Percentiles rank a stretch among this genome's conserved stretches.
Evolutionary conservation across 2,797 vertebrate species (phyloP).

Genomic region (Sphenodon punctatus): DNA sequence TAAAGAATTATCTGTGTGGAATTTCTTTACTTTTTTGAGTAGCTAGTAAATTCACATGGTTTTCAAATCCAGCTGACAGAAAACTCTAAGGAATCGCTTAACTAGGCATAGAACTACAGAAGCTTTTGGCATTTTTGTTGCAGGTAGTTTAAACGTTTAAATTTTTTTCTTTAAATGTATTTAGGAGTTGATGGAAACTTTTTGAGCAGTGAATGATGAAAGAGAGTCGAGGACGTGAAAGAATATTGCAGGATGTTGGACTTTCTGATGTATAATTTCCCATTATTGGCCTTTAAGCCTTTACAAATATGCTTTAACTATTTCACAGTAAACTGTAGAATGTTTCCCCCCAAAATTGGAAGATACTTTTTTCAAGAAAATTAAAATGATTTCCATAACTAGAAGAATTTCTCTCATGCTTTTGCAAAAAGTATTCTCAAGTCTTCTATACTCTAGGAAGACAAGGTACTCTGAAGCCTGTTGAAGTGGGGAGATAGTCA

Average conservation of each 20-base stretch:
- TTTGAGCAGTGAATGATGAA: not conserved
- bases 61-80: too few species aligned
- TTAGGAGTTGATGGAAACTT: not conserved
- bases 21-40: too few species aligned
- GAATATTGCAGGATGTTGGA: not conserved
- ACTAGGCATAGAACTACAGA: not conserved
- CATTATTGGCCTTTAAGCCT: not conserved
- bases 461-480: not conserved
- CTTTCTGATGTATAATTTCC: not conserved
- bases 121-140: not conserved
- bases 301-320: not conserved
- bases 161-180: not conserved
- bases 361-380: not conserved
- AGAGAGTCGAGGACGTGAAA: not conserved
- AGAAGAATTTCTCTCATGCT: not conserved
- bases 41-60: too few species aligned
- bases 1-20: too few species aligned
- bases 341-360: not conserved
- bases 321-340: not conserved
- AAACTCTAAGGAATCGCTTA: too few species aligned
- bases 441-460: not conserved
- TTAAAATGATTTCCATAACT: not conserved
- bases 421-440: not conserved
- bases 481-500: too few species aligned
- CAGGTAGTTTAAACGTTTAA: not conserved